Base-by-base conservation (phyloP, 1,140 invertebrate genomes). In the Cyclargus thomasi region DNA sequence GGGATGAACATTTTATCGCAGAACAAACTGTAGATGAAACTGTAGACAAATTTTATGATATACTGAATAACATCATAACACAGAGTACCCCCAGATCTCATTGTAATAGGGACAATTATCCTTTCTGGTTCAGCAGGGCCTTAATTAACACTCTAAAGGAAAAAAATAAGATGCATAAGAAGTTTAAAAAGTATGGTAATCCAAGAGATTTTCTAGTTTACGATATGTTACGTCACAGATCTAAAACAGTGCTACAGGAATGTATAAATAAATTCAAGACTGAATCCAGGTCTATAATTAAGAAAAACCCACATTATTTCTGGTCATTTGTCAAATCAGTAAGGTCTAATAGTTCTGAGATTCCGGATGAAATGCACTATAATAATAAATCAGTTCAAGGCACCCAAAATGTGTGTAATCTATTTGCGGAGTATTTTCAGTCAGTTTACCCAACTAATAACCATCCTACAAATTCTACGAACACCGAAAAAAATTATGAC, bases 341-440 rank as follows among this genome's bases (percentile, higher is more conserved):
- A n/a, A 64, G 35, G 39, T 67, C n/a, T 17, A 64, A 65, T 35
- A 69, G 53, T 29, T 23, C 35, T 55, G 16, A 53, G 17, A 62
- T 69, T 23, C 63, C 63, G 7, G 67, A 69, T n/a, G 53, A 69
- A 69, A 65, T 69, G 35, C 23, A 20, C 20, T 11, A 21, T 10
- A 22, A 29, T 22, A 14, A 62, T 10, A 22, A 16, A 62, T 16
- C 16, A 10, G 59, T 20, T 17, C 21, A 62, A 11, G 59, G 59
- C 7, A 21, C 18, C 18, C 20, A 62, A 29, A 62, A 22, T 22
- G 23, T 62, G 2, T 23, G 17, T 14, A 7, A 62, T 14, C 23
- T 62, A 7, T 62, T 62, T 62, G 17, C 59, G 21, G 20, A 22
- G 14, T 29, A 62, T 22, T 62, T 62, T 62, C 59, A 62, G 6